Evolutionary conservation across 2,888 invertebrate genomes (phyloP), one percentile per base, ranked within the genome.

Genomic region (Chaetogeoica ovagalla): DNA sequence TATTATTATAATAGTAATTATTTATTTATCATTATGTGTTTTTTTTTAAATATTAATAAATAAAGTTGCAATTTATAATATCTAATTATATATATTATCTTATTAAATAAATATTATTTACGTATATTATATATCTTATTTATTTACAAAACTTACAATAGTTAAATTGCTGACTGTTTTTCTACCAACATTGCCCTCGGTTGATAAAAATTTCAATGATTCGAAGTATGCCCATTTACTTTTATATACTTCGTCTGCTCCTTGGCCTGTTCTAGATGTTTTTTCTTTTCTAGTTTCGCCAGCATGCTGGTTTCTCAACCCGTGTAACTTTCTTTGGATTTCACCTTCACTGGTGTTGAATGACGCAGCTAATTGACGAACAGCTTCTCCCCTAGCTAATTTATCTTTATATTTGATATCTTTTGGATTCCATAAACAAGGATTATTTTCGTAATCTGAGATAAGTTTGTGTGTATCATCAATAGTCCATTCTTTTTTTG

Each of bases 401-500:
- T 21, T 65, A 43, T 43, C 21, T 43, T 66, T 43, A 66, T 66
- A 66, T 66, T 66, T 48, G 1, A 43, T 23, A 17, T 68, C 48
- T 68, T 68, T 52, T 17, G 52, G 68, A 52, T 68, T 68, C 48
- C 48, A 68, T 52, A 68, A 68, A 30, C 48, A 68, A 23, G 52
- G 48, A 68, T 68, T 57, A 13, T 70, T 70, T 70, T 70, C 37
- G 57, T 70, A 57, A 37, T 37, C 37, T 37, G n/a, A 70, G 11
- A 57, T 70, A 11, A 37, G 21, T 70, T 19, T 70, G n/a, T 70
- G n/a, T n/a, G 57, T 70, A 37, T 70, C 57, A 19, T 57, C 3
- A 37, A 70, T 57, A n/a, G 57, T 57, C 57, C 70, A 70, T 70
- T 70, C 37, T 68, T 57, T 70, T 70, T 70, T 70, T 57, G 57